A percentile compares a stretch with the other conserved stretches of the same genome.
phyloP scores from a whole-genome alignment of 1,140 invertebrate genomes.

The Bemisia tabaci region DNA sequence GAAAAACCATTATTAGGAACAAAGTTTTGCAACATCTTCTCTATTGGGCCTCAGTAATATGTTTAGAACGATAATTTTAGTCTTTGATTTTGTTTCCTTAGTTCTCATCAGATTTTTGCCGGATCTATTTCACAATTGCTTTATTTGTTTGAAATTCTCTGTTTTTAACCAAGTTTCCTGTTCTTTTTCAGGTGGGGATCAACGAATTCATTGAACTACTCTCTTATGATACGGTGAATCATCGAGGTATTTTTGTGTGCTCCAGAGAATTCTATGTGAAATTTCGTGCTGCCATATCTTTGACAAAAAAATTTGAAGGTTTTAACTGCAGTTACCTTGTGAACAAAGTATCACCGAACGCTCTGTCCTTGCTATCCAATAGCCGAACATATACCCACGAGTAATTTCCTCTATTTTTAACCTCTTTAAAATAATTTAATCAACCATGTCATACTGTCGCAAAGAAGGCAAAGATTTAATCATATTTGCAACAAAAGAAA shows the following conservation, averaged over 20 bases:
- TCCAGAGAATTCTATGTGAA: constrained; percentile 38
- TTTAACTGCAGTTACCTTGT: constrained; percentile 38
- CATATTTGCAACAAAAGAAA: constrained; percentile 69
- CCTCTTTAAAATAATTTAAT: background rate
- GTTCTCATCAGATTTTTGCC: too few species aligned
- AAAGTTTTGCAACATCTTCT: too few species aligned
- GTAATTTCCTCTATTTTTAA: constrained; percentile 1
- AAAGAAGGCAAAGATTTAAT: constrained; percentile 65
- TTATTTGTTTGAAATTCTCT: too few species aligned
- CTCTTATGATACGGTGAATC: constrained; percentile 35
- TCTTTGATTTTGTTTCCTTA: too few species aligned
- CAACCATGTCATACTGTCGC: constrained; percentile 31
- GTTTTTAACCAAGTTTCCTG: too few species aligned
- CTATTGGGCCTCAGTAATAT: too few species aligned
- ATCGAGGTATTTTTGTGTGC: constrained; percentile 41
- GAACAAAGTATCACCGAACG: constrained; percentile 36
- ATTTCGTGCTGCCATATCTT: constrained; percentile 38
- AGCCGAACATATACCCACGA: constrained; percentile 29
- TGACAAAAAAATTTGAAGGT: constrained; percentile 38
- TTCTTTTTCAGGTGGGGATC: constrained; percentile 32
- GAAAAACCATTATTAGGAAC: too few species aligned
- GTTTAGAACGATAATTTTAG: too few species aligned
- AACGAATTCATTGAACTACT: constrained; percentile 39
- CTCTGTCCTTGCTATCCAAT: constrained; percentile 28
- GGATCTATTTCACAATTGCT: too few species aligned